phyloP scores from a whole-genome alignment of 1,140 invertebrate genomes.

The Ceratoteleas bidentatus region DNA sequence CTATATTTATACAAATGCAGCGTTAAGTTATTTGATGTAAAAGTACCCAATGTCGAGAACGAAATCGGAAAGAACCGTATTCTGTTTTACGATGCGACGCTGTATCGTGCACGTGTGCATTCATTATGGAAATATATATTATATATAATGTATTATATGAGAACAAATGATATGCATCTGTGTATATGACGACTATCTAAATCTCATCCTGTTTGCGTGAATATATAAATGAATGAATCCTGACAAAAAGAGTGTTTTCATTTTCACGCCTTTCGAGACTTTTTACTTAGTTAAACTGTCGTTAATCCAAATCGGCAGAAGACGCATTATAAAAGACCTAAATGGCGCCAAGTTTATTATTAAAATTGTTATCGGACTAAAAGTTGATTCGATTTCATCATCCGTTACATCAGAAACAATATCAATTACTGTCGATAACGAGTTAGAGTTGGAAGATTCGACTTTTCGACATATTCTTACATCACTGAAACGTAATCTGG shows the following conservation, averaged over 20 bases:
- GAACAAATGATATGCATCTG: slow-evolving; percentile 65
- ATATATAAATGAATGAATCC: slow-evolving; percentile 75
- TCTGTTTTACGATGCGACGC: slow-evolving; percentile 70
- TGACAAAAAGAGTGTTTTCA: slow-evolving; percentile 58
- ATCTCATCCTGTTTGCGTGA: slow-evolving; percentile 77
- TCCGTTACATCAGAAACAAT: slow-evolving; percentile 6
- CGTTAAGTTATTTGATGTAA: slow-evolving; percentile 50
- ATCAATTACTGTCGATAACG: slow-evolving; percentile 2
- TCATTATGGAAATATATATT: slow-evolving; percentile 69
- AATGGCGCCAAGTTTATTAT: no score
- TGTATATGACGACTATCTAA: slow-evolving; percentile 72
- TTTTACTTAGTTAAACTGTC: not conserved
- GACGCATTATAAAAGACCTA: no score
- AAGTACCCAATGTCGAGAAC: slow-evolving; percentile 51
- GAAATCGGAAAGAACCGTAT: slow-evolving; percentile 67
- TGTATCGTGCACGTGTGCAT: slow-evolving; percentile 70
- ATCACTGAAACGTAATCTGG: no score
- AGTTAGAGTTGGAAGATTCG: no score
- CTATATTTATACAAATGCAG: slow-evolving; percentile 46
- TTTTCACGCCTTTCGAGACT: slow-evolving; percentile 17
- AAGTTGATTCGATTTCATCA: slow-evolving; percentile 1
- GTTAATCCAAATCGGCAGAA: no score
- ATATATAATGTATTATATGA: slow-evolving; percentile 68
- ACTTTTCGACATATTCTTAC: no score
- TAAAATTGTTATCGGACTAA: not conserved